These are phyloP conservation scores for Mandrillus leucophaeus DNA, from an alignment of 2,113 vertebrate species.

Conservation along the genomic window DNA sequence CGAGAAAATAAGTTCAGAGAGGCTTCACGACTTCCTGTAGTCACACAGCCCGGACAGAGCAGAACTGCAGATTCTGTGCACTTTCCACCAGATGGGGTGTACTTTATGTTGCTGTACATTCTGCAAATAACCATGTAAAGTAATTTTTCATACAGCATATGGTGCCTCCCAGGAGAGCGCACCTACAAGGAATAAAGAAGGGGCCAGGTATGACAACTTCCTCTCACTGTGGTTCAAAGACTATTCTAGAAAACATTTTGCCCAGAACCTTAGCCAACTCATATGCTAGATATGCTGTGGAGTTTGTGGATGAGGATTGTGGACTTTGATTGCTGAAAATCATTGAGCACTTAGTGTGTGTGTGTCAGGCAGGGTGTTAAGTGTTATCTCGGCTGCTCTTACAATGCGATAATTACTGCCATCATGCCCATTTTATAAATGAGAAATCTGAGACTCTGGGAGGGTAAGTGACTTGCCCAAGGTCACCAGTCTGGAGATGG, in stretches of 20 bases:
- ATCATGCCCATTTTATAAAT: constrained; percentile 3
- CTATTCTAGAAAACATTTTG: not conserved
- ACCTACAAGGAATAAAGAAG: not conserved
- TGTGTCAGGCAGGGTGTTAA: not conserved
- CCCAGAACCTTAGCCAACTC: not conserved
- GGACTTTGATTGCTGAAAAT: not conserved
- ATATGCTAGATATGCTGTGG: not conserved
- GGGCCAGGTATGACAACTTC: not conserved
- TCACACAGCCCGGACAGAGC: not conserved
- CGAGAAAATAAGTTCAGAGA: not conserved
- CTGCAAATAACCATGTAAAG: not conserved
- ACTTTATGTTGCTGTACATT: not conserved
- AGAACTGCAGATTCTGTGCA: not conserved
- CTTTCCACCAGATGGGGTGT: not conserved
- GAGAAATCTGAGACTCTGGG: not conserved
- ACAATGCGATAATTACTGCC: not conserved
- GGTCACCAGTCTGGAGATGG: not conserved
- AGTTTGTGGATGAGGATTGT: not conserved
- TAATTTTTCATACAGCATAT: not conserved
- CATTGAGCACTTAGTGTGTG: not conserved
- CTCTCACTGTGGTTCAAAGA: not conserved
- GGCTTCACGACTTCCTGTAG: not conserved
- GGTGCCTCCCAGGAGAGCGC: not conserved
- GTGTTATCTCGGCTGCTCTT: not conserved
- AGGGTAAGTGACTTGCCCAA: constrained; percentile 37